Evolutionary conservation across 2,888 invertebrate genomes (phyloP), one percentile per base, ranked within the genome.

Genomic region (Agrenia bidenticulata): DNA sequence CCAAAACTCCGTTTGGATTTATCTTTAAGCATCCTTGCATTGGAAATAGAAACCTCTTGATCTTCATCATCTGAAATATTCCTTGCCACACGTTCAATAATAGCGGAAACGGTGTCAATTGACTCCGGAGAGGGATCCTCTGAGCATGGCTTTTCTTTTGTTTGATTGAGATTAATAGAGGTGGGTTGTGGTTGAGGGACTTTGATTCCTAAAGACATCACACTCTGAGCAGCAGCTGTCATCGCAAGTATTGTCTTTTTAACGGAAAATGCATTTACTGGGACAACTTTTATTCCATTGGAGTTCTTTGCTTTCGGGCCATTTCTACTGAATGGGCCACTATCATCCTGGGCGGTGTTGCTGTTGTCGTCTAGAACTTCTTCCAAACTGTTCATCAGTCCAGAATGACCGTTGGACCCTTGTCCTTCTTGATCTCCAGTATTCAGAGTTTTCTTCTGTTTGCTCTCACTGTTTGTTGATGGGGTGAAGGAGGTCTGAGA

Each of bases 181-280:
- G 32, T 32, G 32, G 32, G 4, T 7, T 7, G 32, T 4, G 32
- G 32, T 32, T 32, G 32, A 32, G 32, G 32, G 4, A 32, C 11
- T 32, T 32, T 32, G 11, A 32, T 32, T 39, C 50, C 54, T 37
- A 42, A 37, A 15, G 68, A 68, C 63, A 74, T 63, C 1, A 74
- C 74, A 54, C 59, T 59, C 27, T 67, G 64, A 1, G 74, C 74
- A 19, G 74, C 74, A 1, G 71, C 70, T 1, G 70, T 63, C 73
- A 74, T 73, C 7, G 73, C 73, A 21, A 72, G 50, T 61, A 74
- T 73, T 37, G 74, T 74, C 9, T 67, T 61, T 57, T 45, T 45
- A 45, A 45, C 45, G 15, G 45, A 45, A n/a, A 45, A 73, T 19
- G 45, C 56, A 42, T 62, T 65, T 1, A 61, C 13, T 45, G 42